Base-by-base conservation (phyloP, 2,797 vertebrate species). In the Intellagama lesueurii region DNA sequence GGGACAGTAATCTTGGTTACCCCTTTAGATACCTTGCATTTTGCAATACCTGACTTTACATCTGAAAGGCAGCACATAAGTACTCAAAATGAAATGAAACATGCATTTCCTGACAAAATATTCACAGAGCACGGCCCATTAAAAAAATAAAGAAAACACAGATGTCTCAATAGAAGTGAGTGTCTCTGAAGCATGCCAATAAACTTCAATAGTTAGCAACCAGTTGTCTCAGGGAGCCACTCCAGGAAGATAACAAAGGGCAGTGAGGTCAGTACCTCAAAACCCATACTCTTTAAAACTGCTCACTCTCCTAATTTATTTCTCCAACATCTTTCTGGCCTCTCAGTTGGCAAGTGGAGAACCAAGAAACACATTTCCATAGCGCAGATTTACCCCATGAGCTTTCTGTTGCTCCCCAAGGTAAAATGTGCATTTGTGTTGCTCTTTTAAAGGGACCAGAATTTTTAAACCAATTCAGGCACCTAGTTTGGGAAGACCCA, bases 391-490 rank as follows among this genome's bases (percentile, higher is more conserved):
- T 81, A 78, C 24, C 49, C 28, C 2, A 24, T 56, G 24, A 32
- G 6, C 19, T 30, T 81, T 68, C 35, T 26, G 47, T 26, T 52
- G 66, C 17, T 70, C 16, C 52, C 82, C 49, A 52, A 44, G n/a
- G n/a, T 68, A 89, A 82, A 85, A 90, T 68, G 9, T 93, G 24
- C 80, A 84, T 91, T 83, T 92, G 0, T 22, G 87, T 87, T 4
- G 0, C 56, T 87, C 69, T 81, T 35, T 89, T 92, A 89, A 81
- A 91, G 87, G 88, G 88, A 26, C 44, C n/a, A 64, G 3, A 60
- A 8, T 11, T 32, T 79, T 32, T 35, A 52, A 49, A 92, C 90
- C 92, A 95, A 91, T 94, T 93, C 93, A 94, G 88, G 40, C 6
- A 83, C 7, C 68, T 44, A 12, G 2, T 85, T 90, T 90, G 89